Evolutionary conservation across 2,888 invertebrate genomes (phyloP), one percentile per base, ranked within the genome.

Genomic region (Emmelina monodactyla): DNA sequence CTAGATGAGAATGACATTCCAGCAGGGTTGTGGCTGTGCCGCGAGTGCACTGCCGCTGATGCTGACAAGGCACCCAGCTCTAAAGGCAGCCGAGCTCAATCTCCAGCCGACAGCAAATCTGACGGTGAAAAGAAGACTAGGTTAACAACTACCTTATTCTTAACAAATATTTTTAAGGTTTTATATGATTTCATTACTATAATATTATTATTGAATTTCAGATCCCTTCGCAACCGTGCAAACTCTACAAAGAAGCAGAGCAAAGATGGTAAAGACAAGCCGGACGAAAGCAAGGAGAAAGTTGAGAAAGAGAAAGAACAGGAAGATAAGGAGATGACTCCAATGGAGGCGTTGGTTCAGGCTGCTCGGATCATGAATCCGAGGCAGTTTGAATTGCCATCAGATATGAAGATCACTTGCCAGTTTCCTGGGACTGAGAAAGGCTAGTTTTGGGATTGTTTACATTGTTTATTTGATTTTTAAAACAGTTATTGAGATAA

Each of bases 11-110:
- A 88, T 45, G 93, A 95, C 57, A 91, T 96, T 46, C 97, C 97
- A 0, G 83, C 85, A 32, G 95, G 96, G 0, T 88, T 94, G 63
- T 97, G 96, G 95, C 68, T 94, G 43, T 97, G 97, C 55, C 90
- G 92, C 49, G 87, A 89, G 47, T 97, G 97, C 61, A 82, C 75
- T 40, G 78, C 83, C 45, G 42, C 78, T 43, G 72, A 79, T 60
- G 59, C 64, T 60, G 75, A 73, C 32, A 62, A 62, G 39, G 58
- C 67, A 34, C 53, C 80, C 40, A 65, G 82, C 59, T 49, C 71
- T 29, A 48, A 66, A 13, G 58, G 68, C 43, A 57, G 62, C 43
- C 58, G 78, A 1, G 64, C 68, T 0, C 79, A 65, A 47, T 82
- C 62, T 12, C 76, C 55, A 14, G 60, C 50, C 19, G 73, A 70